Evolutionary conservation across 2,113 vertebrate genomes (phyloP).

Genomic region (Pygoscelis antarcticus): DNA sequence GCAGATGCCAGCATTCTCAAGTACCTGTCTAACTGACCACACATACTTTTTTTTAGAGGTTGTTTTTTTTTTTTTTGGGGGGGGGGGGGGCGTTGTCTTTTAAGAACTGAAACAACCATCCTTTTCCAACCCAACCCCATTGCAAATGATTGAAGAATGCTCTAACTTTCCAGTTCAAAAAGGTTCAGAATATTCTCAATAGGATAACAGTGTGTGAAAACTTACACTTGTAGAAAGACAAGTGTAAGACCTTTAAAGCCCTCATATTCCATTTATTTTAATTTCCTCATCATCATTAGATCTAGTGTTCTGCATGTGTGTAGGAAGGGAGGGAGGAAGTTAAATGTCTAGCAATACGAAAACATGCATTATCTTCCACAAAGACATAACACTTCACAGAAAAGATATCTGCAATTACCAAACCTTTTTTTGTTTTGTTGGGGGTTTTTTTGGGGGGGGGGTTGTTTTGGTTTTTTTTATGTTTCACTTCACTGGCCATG

Average conservation of each 20-base stretch:
- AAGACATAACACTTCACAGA: neutral
- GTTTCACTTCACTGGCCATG: neutral
- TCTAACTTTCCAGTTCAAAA: neutral
- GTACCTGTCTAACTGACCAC: neutral
- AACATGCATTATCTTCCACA: neutral
- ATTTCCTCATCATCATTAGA: neutral
- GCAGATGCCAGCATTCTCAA: neutral
- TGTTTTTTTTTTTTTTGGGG: neutral
- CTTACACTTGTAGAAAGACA: neutral
- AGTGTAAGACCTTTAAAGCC: neutral
- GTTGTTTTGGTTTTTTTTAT: neutral
- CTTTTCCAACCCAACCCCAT: neutral
- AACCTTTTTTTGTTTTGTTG: neutral
- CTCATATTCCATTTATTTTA: neutral
- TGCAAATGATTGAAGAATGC: neutral
- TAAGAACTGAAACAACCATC: neutral
- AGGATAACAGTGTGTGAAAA: neutral
- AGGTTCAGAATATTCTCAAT: neutral
- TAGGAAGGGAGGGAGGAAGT: neutral
- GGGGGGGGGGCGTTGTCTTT: no score
- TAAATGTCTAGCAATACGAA: fast-evolving
- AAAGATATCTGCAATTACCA: neutral
- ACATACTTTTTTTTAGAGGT: no score
- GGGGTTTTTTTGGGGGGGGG: no score
- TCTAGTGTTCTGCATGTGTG: neutral